Base-by-base conservation (phyloP, 2,888 invertebrate genomes). In the Heliconius sara region DNA sequence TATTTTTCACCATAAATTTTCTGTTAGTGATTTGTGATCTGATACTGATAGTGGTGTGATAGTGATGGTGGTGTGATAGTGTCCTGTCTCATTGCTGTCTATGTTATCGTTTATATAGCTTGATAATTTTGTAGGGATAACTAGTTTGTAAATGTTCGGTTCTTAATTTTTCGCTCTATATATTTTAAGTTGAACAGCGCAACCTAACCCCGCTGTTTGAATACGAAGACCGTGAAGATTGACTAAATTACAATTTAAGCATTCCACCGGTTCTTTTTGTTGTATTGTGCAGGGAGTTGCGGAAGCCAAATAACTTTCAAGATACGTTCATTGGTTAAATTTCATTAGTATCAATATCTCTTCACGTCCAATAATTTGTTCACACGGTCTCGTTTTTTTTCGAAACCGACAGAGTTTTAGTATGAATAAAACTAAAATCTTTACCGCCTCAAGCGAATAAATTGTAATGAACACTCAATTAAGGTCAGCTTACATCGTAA, bases 401-500 rank as follows among this genome's bases (percentile, higher is more conserved):
- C 22, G 52, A 27, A 72, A 47, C 19, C 19, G 43, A 10, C 27
- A 71, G 19, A 52, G 22, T 71, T 71, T 71, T 30, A 47, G 19
- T 52, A 27, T 19, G 25, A 22, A 27, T 43, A 47, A 47, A 27
- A 27, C 19, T 16, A 71, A 71, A 52, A 72, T 52, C 12, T 72
- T 65, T 65, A 65, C 6, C n/a, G 27, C 22, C 52, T 57, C 2
- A 6, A 25, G 30, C n/a, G 22, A n/a, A 39, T 73, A n/a, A 70
- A 0, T 68, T 43, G 70, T 70, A 70, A 70, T 70, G 16, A 25
- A 70, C 43, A 43, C 25, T n/a, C 70, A 43, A 70, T 70, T 70
- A 70, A 43, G 70, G 70, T 70, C 70, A 47, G 70, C 16, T 70
- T 43, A 43, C 43, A 7, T 70, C n/a, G 60, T 73, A n/a, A 57